Evolutionary conservation across 1,140 invertebrate genomes (phyloP).

Genomic region (Zaprionus africanus): DNA sequence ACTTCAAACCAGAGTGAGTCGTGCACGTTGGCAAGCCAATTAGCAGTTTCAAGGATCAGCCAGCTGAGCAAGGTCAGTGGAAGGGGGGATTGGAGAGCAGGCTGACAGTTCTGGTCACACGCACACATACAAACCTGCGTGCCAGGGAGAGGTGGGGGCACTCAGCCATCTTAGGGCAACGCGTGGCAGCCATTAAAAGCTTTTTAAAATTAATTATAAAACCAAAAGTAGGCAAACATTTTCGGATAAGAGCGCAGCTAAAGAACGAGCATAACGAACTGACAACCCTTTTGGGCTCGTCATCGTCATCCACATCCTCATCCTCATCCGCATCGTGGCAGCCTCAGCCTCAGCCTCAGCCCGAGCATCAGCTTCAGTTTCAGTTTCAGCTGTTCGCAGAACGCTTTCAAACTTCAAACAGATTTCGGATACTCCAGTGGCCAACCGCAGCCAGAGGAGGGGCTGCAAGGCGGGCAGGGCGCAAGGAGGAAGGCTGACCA

Average conservation of each 20-base stretch:
- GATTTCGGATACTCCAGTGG: constrained; percentile 43
- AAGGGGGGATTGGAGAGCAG: background rate
- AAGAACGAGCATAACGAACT: constrained; percentile 41
- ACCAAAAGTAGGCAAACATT: constrained; percentile 72
- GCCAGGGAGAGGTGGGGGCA: background rate
- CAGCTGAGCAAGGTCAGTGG: background rate
- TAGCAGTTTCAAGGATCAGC: constrained; percentile 43
- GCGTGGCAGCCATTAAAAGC: constrained; percentile 78
- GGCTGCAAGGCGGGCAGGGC: background rate
- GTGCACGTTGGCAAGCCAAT: constrained; percentile 43
- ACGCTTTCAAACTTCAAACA: constrained; percentile 51
- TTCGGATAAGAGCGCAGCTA: constrained; percentile 54
- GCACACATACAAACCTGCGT: constrained; percentile 1
- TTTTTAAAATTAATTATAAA: constrained; percentile 83
- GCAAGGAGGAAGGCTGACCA: background rate
- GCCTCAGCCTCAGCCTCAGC: background rate
- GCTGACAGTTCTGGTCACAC: constrained; percentile 47
- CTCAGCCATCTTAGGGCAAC: constrained; percentile 44
- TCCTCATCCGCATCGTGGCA: background rate
- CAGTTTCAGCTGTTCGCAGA: constrained; percentile 18
- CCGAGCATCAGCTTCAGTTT: background rate
- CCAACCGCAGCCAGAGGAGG: constrained; percentile 27
- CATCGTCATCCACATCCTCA: background rate
- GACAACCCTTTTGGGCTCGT: constrained; percentile 67
- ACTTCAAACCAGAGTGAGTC: constrained; percentile 17